Evolutionary conservation across 2,888 invertebrate genomes (phyloP), one percentile per base, ranked within the genome.

Genomic region (Hemaris fuciformis): DNA sequence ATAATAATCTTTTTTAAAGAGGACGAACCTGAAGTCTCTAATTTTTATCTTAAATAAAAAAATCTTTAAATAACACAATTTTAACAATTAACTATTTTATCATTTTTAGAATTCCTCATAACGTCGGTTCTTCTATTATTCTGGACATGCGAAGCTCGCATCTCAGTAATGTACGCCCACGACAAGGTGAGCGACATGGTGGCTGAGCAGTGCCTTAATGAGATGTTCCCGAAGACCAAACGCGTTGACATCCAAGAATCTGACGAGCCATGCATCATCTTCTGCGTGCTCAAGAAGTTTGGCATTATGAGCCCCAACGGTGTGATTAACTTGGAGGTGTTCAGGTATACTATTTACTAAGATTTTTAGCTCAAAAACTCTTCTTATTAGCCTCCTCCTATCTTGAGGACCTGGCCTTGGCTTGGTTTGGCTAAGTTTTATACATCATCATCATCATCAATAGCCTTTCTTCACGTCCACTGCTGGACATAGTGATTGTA

Each of bases 121-220:
- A 38, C 46, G n/a, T n/a, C n/a, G 3, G 22, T 34, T 10, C 18
- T 61, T 10, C 41, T 64, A 15, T 38, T 63, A 5, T 42, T 7
- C 10, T 38, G 15, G 13, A 67, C 71, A 2, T 62, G 74, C 1
- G 68, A 80, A 22, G 86, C 84, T 1, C 81, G 85, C 0, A 83
- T 89, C 41, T 88, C 91, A 1, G 89, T 91, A 0, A 91, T 91
- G 88, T 91, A 91, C 64, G 89, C 91, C 0, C 91, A 91, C 61
- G 91, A 91, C 62, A 85, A 83, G 45, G 62, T 79, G 0, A 89
- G 87, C 5, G 91, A 91, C 63, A 66, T 84, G 31, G 77, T 88
- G 0, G 90, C 88, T 0, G 73, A 84, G 23, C 85, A 89, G 61
- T 92, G 91, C 63, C 79, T 90, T 20, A 80, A 57, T 58, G 90